Conservation (phyloP, 2,113 vertebrate species). For the Physeter macrocephalus region DNA sequence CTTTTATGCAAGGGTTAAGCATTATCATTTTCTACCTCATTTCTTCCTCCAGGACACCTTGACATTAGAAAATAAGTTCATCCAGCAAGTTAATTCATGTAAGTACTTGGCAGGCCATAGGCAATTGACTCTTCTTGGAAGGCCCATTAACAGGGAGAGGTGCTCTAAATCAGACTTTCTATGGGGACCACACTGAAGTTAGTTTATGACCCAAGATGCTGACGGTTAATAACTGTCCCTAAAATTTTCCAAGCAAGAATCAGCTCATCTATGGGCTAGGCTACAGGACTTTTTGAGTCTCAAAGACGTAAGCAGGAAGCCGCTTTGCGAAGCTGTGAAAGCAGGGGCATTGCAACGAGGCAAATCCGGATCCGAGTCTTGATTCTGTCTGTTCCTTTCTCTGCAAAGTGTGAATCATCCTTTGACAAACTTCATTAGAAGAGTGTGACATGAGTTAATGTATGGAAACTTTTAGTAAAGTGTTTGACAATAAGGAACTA, state of each 20-base stretch:
- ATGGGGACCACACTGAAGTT: neutral
- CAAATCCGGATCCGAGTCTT: neutral
- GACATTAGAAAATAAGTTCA: constrained; percentile 63
- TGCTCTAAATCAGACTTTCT: constrained; percentile 38
- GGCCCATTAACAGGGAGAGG: constrained; percentile 16
- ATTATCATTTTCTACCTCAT: constrained; percentile 58
- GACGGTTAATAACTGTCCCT: neutral
- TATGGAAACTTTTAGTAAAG: neutral
- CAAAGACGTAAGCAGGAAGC: neutral
- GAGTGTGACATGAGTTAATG: neutral
- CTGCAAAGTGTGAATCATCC: neutral
- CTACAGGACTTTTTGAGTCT: neutral
- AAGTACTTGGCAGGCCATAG: constrained; percentile 25
- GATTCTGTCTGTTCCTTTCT: neutral
- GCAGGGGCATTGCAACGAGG: neutral
- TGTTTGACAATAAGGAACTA: neutral
- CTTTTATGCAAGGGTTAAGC: constrained; percentile 19
- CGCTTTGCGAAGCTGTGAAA: neutral
- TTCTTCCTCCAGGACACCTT: constrained; percentile 55
- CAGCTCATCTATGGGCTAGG: neutral
- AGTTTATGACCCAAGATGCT: constrained; percentile 7
- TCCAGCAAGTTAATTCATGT: constrained; percentile 59
- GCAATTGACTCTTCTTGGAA: constrained; percentile 53
- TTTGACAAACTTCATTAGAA: neutral
- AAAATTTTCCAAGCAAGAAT: neutral